Percentiles rank a stretch among this genome's conserved stretches.
Evolutionary conservation across 2,113 vertebrate species (phyloP).

Genomic region (Lepus timidus): DNA sequence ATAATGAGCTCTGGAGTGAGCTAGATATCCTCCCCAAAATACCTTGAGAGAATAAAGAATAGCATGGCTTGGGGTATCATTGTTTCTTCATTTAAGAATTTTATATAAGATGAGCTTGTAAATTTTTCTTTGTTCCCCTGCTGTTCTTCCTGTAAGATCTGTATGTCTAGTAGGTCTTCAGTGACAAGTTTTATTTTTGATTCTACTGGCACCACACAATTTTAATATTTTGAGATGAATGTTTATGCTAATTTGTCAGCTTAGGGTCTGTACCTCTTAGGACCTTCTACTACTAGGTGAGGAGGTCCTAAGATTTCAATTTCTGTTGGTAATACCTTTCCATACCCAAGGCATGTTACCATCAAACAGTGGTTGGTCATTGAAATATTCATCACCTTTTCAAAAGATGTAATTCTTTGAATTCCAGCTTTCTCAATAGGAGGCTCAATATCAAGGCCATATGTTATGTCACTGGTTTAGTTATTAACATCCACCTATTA

Average conservation of each 20-base stretch:
- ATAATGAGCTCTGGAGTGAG: background rate
- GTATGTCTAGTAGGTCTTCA: background rate
- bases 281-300: background rate
- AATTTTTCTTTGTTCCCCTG: background rate
- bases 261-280: background rate
- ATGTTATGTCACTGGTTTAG: background rate
- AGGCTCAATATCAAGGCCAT: background rate
- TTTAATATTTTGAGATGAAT: background rate
- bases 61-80: background rate
- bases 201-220: background rate
- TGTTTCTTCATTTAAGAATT: background rate
- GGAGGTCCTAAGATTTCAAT: background rate
- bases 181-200: background rate
- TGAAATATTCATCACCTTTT: background rate
- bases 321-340: background rate
- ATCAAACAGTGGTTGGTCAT: background rate
- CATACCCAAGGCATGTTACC: background rate
- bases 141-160: background rate
- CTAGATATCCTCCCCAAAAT: background rate
- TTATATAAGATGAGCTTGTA: background rate
- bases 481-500: background rate
- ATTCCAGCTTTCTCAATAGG: background rate
- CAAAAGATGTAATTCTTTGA: background rate
- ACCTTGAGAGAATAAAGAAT: background rate
- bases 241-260: background rate